Evolutionary conservation across 2,113 vertebrate species (phyloP), one percentile per base, ranked within the genome.

Genomic region (Ciconia boyciana): DNA sequence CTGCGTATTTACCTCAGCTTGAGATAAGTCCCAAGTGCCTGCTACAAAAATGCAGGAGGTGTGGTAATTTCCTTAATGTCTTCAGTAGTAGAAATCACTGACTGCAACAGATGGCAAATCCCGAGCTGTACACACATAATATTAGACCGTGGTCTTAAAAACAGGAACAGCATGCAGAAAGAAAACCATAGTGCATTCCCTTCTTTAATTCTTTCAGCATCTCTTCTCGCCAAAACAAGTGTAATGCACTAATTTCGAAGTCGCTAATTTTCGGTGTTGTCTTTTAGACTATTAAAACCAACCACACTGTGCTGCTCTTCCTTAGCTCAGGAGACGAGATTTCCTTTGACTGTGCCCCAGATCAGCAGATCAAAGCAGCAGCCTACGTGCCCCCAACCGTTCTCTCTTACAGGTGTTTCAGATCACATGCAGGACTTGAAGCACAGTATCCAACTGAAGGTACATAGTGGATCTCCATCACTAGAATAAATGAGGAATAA

Each of bases 351-450:
- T 2, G 1, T 43, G 10, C 9, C 32, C 39, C 0, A 2, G 11
- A n/a, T 22, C 25, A 1, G 6, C 61, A 34, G 44, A 43, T 2
- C 0, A 5, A 58, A 83, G 66, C 55, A 68, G 83, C 18, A 57
- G 75, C 28, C 7, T 13, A 1, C 0, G 1, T 3, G 6, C 17
- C 48, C 41, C n/a, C 24, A 57, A 2, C 11, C 0, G 0, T 11
- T 65, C 29, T 29, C 49, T 58, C 54, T 31, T 54, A 31, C 6
- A 15, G 16, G 24, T 17, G 10, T 34, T 60, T 21, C 43, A 34
- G 49, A 15, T 13, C 5, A 5, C 28, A 13, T 0, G 9, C 31
- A 66, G 51, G 43, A 31, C n/a, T 3, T 14, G 41, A 36, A 66
- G 57, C 44, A 28, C 31, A 21, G 13, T 3, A 54, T 29, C 39